phyloP scores from a whole-genome alignment of 1,140 invertebrate genomes.

The Dendroctonus ponderosae region DNA sequence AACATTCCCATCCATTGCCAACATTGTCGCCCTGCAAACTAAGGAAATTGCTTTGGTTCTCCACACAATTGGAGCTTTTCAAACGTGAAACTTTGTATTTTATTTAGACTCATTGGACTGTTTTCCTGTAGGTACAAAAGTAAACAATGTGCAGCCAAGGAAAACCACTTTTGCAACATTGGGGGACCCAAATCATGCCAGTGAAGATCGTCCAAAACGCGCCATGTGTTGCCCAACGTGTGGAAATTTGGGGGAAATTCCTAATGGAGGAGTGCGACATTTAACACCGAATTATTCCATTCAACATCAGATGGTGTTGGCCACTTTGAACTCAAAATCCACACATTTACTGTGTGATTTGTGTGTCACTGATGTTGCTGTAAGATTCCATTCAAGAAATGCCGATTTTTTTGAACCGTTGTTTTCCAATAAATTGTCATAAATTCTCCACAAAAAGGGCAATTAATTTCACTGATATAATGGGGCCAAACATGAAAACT shows the following conservation, averaged over 20 bases:
- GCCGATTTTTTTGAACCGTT: no score
- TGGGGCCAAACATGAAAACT: no score
- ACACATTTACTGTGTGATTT: conserved; percentile 58
- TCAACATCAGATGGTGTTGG: conserved; percentile 55
- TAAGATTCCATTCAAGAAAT: conserved; percentile 39
- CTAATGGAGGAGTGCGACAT: conserved; percentile 54
- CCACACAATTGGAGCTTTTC: no score
- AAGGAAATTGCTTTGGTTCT: no score
- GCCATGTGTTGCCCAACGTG: conserved; percentile 54
- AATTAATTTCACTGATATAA: no score
- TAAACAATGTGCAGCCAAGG: conserved; percentile 38
- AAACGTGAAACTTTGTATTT: no score
- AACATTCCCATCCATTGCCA: no score
- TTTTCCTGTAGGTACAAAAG: conserved; percentile 16
- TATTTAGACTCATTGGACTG: no score
- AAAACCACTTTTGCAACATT: conserved; percentile 44
- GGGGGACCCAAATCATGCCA: conserved; percentile 56
- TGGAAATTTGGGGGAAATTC: conserved; percentile 53
- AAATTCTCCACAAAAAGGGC: no score
- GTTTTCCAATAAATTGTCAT: no score
- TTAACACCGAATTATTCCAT: conserved; percentile 60
- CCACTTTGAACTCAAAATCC: conserved; percentile 51
- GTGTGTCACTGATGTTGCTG: conserved; percentile 57
- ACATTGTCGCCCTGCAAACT: no score
- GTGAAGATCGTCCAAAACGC: conserved; percentile 50